Conservation (phyloP, 2,797 vertebrate species). For the Yasuhikotakia modesta region DNA sequence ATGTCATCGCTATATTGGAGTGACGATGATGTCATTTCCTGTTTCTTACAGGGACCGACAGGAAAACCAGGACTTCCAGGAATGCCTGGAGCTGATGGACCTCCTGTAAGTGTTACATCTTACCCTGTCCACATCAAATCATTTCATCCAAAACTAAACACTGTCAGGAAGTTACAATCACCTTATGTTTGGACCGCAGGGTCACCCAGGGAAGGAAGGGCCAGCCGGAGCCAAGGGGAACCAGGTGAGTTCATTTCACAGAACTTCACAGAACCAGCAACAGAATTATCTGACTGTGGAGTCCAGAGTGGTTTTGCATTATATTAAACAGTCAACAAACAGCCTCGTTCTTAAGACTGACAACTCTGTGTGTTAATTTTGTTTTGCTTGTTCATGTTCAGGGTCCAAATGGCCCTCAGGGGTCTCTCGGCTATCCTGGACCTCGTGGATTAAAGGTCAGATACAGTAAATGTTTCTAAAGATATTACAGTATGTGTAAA, state of each 20-base stretch:
- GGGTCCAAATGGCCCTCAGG: conserved; percentile 90
- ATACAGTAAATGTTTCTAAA: neutral
- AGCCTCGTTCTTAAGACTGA: neutral
- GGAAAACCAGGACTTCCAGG: conserved; percentile 92
- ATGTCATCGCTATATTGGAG: neutral
- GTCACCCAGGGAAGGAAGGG: conserved; percentile 93
- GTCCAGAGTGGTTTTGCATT: too few relatives aligned
- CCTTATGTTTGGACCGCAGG: conserved; percentile 67
- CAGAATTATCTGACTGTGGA: too few relatives aligned
- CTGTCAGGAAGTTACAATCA: too few relatives aligned
- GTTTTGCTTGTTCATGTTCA: conserved; percentile 58
- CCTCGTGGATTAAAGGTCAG: conserved; percentile 90
- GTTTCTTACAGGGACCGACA: conserved; percentile 78
- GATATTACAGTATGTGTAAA: neutral
- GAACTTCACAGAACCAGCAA: neutral
- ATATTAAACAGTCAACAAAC: too few relatives aligned
- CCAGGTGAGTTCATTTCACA: conserved; percentile 72
- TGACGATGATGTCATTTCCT: neutral
- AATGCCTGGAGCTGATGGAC: conserved; percentile 90
- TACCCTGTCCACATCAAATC: too few relatives aligned
- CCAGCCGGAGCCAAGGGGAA: conserved; percentile 87
- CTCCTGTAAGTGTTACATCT: conserved; percentile 84
- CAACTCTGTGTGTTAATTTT: neutral
- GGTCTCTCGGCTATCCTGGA: conserved; percentile 88
- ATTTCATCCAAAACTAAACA: too few relatives aligned